These are phyloP conservation scores for Stenodera caucasica DNA, from an alignment of 2,888 invertebrate genomes.

Conservation along the genomic window DNA sequence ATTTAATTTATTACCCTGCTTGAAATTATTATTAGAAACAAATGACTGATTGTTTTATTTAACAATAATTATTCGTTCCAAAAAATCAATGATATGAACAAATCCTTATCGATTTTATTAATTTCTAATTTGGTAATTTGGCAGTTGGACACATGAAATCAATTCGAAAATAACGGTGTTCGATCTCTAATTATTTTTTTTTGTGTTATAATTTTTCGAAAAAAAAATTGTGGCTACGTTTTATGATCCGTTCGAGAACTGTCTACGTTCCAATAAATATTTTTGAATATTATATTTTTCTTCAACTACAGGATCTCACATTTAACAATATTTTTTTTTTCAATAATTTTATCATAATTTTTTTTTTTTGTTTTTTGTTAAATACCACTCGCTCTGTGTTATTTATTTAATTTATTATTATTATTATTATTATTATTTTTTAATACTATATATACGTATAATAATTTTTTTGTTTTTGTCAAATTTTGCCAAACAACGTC, in stretches of 20 bases:
- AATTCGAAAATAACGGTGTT: slow-evolving; percentile 46
- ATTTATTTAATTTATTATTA: slow-evolving; percentile 44
- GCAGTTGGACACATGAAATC: slow-evolving; percentile 52
- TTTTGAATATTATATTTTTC: slow-evolving; percentile 23
- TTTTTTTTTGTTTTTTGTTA: slow-evolving; percentile 26
- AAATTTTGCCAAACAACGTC: slow-evolving; percentile 7
- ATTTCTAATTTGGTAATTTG: slow-evolving; percentile 39
- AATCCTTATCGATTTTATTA: slow-evolving; percentile 28
- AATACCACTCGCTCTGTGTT: slow-evolving; percentile 37
- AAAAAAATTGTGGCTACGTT: slow-evolving; percentile 33
- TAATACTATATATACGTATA: slow-evolving; percentile 16
- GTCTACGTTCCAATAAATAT: slow-evolving; percentile 46
- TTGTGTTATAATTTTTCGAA: slow-evolving; percentile 32
- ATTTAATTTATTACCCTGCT: slow-evolving; percentile 50
- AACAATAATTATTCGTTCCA: slow-evolving; percentile 30
- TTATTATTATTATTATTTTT: slow-evolving; percentile 29
- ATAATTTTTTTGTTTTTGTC: not conserved
- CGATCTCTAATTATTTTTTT: slow-evolving; percentile 30
- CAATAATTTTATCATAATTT: slow-evolving; percentile 24
- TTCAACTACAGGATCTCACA: slow-evolving; percentile 53
- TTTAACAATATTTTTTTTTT: slow-evolving; percentile 50
- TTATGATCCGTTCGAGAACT: slow-evolving; percentile 48
- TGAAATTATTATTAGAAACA: slow-evolving; percentile 47
- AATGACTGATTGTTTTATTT: slow-evolving; percentile 33
- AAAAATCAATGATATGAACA: not conserved